phyloP scores from a whole-genome alignment of 2,888 invertebrate genomes.

The Dynastes grantii region DNA sequence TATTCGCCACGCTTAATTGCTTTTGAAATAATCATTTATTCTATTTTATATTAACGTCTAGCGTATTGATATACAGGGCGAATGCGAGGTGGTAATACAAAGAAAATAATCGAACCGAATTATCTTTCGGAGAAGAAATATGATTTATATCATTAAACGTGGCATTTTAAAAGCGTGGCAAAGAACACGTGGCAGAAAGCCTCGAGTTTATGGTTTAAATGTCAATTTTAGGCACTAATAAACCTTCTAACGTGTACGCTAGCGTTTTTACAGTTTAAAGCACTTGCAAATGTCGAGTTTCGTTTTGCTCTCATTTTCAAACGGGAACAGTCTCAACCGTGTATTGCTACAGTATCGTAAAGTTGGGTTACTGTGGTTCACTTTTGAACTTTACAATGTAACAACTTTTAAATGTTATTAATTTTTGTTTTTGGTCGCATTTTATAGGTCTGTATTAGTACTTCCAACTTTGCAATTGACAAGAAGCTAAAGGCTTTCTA shows the following conservation, averaged over 20 bases:
- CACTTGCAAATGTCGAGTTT: conserved; percentile 7
- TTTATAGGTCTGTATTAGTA: too few relatives aligned
- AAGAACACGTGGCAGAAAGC: conserved; percentile 14
- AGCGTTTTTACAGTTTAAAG: conserved; percentile 1
- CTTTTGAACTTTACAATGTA: too few relatives aligned
- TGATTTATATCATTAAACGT: background rate
- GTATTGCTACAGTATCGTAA: too few relatives aligned
- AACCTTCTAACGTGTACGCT: conserved; percentile 8
- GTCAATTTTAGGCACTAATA: conserved; percentile 22
- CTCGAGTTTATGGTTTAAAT: conserved; percentile 21
- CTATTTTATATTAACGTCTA: background rate
- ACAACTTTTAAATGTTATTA: too few relatives aligned
- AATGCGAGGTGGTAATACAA: too few relatives aligned
- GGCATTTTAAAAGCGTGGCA: conserved; percentile 15
- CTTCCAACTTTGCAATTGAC: too few relatives aligned
- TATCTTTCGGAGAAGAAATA: background rate
- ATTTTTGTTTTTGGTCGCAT: too few relatives aligned
- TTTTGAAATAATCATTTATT: conserved; percentile 50
- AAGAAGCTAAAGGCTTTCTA: too few relatives aligned
- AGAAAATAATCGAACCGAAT: background rate
- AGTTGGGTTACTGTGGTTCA: too few relatives aligned
- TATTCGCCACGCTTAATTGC: conserved; percentile 52
- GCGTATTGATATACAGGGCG: too few relatives aligned
- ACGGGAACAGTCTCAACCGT: background rate
- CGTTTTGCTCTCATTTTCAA: background rate